Evolutionary conservation across 2,797 vertebrate species (phyloP), one percentile per base, ranked within the genome.

Genomic region (Aplochiton taeniatus): DNA sequence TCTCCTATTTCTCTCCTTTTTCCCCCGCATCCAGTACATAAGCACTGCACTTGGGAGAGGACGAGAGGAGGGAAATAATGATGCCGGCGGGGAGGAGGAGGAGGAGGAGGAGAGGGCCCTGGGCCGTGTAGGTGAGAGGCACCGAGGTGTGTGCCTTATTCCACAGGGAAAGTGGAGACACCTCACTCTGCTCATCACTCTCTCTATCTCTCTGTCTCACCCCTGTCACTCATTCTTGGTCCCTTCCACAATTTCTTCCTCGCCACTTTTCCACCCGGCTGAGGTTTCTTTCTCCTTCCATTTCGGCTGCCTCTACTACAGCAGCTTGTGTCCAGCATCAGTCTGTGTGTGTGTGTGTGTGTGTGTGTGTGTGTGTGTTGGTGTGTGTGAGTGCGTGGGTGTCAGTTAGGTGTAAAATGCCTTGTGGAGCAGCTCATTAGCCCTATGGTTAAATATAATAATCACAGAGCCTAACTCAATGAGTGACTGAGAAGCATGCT

Each of bases 381-480:
- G 72, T 61, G 61, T 55, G 62, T 56, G 43, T 62, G 61, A 51
- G 46, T 49, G 49, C 43, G 43, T 49, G 60, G 60, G 44, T 49
- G 71, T 44, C 49, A 44, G 62, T 66, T 45, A 45, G 53, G 47
- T 63, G 55, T 68, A 60, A 64, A 76, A 77, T 47, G 43, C 43
- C 18, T 13, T n/a, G 64, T 70, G 69, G 64, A 65, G 69, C 72
- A 75, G 72, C 72, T 84, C 74, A 82, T 88, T 80, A 80, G 72
- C 62, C 41, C 69, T 14, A 12, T 65, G 74, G 76, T 31, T 31
- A 31, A 31, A 31, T 31, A 31, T 31, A 31, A 31, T 31, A 2
- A 31, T 6, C 31, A 31, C 31, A 31, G 31, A 6, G 31, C n/a
- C n/a, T n/a, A n/a, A n/a, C n/a, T n/a, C n/a, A n/a, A n/a, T n/a